phyloP scores from a whole-genome alignment of 1,140 invertebrate genomes.

The Epicauta chinensis region DNA sequence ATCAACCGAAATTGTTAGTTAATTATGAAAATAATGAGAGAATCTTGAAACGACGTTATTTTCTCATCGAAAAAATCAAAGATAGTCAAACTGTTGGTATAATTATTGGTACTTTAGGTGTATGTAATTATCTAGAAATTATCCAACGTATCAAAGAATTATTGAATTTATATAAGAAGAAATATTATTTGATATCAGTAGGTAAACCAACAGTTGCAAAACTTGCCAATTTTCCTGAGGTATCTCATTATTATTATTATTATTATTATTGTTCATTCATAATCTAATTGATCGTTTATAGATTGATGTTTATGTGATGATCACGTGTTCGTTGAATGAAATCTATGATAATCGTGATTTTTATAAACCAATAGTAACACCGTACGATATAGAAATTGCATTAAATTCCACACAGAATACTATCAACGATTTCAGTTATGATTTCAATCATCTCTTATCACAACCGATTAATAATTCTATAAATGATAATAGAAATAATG shows the following conservation, averaged over 20 bases:
- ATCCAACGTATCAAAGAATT: slow-evolving; percentile 70
- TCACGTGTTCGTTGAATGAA: slow-evolving; percentile 84
- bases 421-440: slow-evolving; percentile 36
- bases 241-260: too few species aligned
- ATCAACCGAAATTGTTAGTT: slow-evolving; percentile 36
- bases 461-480: slow-evolving; percentile 41
- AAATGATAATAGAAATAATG: slow-evolving; percentile 18
- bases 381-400: slow-evolving; percentile 88
- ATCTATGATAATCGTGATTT: slow-evolving; percentile 80
- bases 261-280: too few species aligned
- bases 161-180: slow-evolving; percentile 69
- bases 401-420: slow-evolving; percentile 51
- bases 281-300: slow-evolving; percentile 45
- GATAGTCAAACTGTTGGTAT: slow-evolving; percentile 83
- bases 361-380: slow-evolving; percentile 84
- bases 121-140: slow-evolving; percentile 70
- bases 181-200: slow-evolving; percentile 84
- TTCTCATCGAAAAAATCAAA: slow-evolving; percentile 80
- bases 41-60: slow-evolving; percentile 73
- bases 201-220: slow-evolving; percentile 90
- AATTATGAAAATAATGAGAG: slow-evolving; percentile 45
- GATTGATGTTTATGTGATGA: slow-evolving; percentile 85
- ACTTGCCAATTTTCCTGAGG: slow-evolving; percentile 88
- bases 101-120: slow-evolving; percentile 79
- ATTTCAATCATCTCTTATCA: slow-evolving; percentile 45